Percentiles rank a stretch among this genome's conserved stretches.
These are phyloP conservation scores for Magallana angulata DNA, from an alignment of 1,140 invertebrate species.

Conservation along the genomic window DNA sequence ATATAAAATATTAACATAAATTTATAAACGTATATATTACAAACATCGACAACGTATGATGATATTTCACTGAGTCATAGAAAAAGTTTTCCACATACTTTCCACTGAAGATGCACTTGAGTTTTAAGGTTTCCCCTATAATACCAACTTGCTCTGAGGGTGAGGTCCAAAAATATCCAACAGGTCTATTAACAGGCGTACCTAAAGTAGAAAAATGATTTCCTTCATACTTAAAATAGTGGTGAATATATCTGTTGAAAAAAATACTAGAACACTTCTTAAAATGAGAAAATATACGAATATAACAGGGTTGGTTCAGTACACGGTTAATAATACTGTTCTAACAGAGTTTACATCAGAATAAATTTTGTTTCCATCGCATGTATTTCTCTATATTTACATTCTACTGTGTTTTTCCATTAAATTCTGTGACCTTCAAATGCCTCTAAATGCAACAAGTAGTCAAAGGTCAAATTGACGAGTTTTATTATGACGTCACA, in stretches of 20 bases:
- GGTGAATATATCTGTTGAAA: not conserved
- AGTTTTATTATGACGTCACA: too few relatives aligned
- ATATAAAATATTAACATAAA: not conserved
- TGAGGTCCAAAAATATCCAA: constrained; percentile 68
- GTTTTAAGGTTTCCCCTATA: constrained; percentile 57
- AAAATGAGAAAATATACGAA: not conserved
- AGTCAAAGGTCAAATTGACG: too few relatives aligned
- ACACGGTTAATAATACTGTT: not conserved
- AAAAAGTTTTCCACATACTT: constrained; percentile 68
- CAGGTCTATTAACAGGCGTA: constrained; percentile 50
- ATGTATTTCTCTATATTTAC: not conserved
- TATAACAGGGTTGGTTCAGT: not conserved
- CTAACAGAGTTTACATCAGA: too few relatives aligned
- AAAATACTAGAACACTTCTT: not conserved
- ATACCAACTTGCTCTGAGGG: constrained; percentile 69
- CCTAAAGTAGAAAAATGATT: constrained; percentile 55
- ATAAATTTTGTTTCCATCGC: not conserved
- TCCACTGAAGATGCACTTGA: constrained; percentile 75
- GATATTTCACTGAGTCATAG: too few relatives aligned
- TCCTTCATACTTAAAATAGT: not conserved
- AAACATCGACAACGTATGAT: not conserved
- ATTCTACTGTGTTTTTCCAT: too few relatives aligned
- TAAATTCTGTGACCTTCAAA: too few relatives aligned
- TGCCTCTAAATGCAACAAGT: too few relatives aligned
- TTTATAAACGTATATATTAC: not conserved